phyloP scores from a whole-genome alignment of 2,797 vertebrate genomes.

The Alca torda region DNA sequence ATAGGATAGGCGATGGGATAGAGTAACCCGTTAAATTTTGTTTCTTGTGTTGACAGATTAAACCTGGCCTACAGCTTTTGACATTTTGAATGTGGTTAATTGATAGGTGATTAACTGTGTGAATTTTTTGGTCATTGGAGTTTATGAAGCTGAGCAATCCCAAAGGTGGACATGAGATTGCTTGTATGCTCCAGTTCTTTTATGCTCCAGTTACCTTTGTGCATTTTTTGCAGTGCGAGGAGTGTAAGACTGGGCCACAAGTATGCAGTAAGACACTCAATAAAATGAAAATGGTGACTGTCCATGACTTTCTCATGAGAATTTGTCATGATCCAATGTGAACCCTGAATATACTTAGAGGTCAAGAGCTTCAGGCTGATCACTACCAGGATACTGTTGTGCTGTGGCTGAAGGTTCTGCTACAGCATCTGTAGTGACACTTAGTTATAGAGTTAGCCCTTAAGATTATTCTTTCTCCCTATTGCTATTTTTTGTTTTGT shows the following conservation, averaged over 20 bases:
- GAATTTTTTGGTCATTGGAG: not conserved
- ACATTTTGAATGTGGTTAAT: not conserved
- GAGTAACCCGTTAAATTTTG: not conserved
- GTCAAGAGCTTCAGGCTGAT: not conserved
- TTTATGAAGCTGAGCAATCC: not conserved
- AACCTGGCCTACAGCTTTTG: not conserved
- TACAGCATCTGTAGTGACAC: not conserved
- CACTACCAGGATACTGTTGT: not conserved
- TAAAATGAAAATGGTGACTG: not conserved
- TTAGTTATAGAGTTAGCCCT: not conserved
- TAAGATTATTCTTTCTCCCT: not conserved
- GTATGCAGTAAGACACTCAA: not conserved
- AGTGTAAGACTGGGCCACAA: not conserved
- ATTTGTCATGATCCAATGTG: not conserved
- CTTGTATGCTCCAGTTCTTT: not conserved
- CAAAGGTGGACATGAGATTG: not conserved
- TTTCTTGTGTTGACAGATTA: not conserved
- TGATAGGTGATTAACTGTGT: not conserved
- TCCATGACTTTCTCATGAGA: not conserved
- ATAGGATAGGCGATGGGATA: not conserved
- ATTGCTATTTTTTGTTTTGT: not conserved
- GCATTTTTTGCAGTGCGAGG: not conserved
- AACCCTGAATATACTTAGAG: not conserved
- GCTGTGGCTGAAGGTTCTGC: not conserved
- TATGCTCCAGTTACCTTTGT: not conserved